Conservation (phyloP, 2,888 invertebrate genomes). For the Bhutanitis thaidina region DNA sequence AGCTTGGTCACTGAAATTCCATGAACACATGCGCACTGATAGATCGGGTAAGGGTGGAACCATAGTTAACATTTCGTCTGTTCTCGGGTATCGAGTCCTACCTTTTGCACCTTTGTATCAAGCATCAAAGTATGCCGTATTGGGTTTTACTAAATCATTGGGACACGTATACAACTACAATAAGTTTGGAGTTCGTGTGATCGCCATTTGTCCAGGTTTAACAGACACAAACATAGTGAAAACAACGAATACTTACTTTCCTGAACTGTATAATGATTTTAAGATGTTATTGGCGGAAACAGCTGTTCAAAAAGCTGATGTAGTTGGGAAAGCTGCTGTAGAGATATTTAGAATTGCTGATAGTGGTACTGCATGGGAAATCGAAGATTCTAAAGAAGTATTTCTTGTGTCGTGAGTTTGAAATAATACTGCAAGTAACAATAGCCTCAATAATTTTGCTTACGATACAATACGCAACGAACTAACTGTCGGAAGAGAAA, state of each 20-base stretch:
- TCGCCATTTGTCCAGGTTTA: slow-evolving; percentile 77
- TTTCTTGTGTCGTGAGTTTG: too few relatives aligned
- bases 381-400: slow-evolving; percentile 53
- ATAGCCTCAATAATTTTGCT: too few relatives aligned
- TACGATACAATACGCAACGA: too few relatives aligned
- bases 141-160: slow-evolving; percentile 64
- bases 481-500: too few relatives aligned
- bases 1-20: slow-evolving; percentile 70
- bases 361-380: slow-evolving; percentile 75
- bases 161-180: slow-evolving; percentile 61
- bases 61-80: slow-evolving; percentile 83
- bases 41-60: slow-evolving; percentile 80
- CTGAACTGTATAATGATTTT: slow-evolving; percentile 30
- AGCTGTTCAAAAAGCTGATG: slow-evolving; percentile 44
- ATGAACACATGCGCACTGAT: slow-evolving; percentile 79
- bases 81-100: slow-evolving; percentile 74
- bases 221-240: slow-evolving; percentile 54
- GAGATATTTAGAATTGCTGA: slow-evolving; percentile 53
- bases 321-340: slow-evolving; percentile 44
- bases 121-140: slow-evolving; percentile 79
- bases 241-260: slow-evolving; percentile 24
- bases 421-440: too few relatives aligned
- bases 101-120: slow-evolving; percentile 79
- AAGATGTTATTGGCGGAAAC: slow-evolving; percentile 29
- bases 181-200: slow-evolving; percentile 69